These are phyloP conservation scores for Halcyon senegalensis DNA, from an alignment of 2,113 vertebrate genomes.

Conservation along the genomic window DNA sequence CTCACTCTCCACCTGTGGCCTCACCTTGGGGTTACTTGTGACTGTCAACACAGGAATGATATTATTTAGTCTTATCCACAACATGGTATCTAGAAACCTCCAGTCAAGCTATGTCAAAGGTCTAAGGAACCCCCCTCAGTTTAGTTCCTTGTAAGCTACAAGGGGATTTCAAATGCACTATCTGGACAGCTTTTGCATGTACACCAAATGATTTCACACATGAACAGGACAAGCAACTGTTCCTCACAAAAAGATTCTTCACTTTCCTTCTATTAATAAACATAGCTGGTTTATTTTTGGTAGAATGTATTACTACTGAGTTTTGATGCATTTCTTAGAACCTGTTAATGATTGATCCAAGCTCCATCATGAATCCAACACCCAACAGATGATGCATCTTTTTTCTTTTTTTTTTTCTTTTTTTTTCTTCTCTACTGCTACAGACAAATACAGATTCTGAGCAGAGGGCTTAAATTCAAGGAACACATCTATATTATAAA, in stretches of 20 bases:
- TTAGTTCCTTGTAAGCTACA: background rate
- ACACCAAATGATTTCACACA: background rate
- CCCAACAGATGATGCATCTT: background rate
- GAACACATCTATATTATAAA: background rate
- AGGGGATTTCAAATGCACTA: background rate
- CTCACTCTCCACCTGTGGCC: background rate
- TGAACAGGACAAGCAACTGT: background rate
- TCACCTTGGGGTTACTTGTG: background rate
- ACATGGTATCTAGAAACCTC: background rate
- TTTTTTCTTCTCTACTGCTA: background rate
- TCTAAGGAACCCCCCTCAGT: background rate
- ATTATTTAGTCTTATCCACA: background rate
- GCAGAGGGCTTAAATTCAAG: background rate
- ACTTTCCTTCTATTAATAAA: background rate
- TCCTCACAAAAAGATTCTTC: background rate
- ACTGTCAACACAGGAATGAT: background rate
- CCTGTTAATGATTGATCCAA: background rate
- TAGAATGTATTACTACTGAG: background rate
- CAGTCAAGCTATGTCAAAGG: background rate
- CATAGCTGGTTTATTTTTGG: background rate
- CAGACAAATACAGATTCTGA: background rate
- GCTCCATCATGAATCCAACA: background rate
- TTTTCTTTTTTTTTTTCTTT: too few species aligned
- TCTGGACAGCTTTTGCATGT: background rate
- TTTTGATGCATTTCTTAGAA: background rate